phyloP scores from a whole-genome alignment of 2,888 invertebrate genomes.

The Parapristionchus giblindavisi region DNA sequence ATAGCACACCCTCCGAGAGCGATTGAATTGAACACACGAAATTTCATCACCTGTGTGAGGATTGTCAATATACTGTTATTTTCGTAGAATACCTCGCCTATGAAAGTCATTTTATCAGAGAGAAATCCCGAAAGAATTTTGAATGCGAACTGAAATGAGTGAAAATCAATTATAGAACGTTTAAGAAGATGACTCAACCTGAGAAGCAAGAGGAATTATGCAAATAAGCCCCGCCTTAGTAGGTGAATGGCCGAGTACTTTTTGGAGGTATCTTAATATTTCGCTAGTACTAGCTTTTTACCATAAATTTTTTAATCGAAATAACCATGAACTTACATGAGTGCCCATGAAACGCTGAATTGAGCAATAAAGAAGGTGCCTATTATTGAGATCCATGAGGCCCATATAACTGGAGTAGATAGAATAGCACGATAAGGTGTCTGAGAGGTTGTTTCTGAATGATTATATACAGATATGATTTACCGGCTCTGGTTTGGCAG shows the following conservation, averaged over 20 bases:
- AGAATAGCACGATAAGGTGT: constrained; percentile 43
- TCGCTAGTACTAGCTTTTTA: too few species aligned
- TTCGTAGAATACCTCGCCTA: too few species aligned
- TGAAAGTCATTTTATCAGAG: too few species aligned
- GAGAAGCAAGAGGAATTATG: constrained; percentile 32
- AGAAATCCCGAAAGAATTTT: too few species aligned
- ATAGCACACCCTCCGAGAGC: constrained; percentile 25
- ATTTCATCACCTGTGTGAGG: constrained; percentile 21
- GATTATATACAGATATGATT: too few species aligned
- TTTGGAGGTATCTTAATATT: constrained; percentile 35
- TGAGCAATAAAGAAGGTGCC: constrained; percentile 55
- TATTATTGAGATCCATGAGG: constrained; percentile 54
- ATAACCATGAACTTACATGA: constrained; percentile 20
- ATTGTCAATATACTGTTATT: too few species aligned
- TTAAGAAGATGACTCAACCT: too few species aligned
- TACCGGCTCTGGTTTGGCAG: too few species aligned
- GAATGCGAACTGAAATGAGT: too few species aligned
- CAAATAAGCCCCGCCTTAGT: constrained; percentile 15
- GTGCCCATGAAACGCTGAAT: constrained; percentile 31
- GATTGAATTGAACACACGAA: constrained; percentile 27
- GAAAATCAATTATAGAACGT: too few species aligned
- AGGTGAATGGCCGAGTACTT: background rate
- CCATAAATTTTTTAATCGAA: too few species aligned
- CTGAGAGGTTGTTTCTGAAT: too few species aligned
- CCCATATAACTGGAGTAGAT: constrained; percentile 51